These are phyloP conservation scores for Pandemis corylana DNA, from an alignment of 2,888 invertebrate species.

Conservation along the genomic window DNA sequence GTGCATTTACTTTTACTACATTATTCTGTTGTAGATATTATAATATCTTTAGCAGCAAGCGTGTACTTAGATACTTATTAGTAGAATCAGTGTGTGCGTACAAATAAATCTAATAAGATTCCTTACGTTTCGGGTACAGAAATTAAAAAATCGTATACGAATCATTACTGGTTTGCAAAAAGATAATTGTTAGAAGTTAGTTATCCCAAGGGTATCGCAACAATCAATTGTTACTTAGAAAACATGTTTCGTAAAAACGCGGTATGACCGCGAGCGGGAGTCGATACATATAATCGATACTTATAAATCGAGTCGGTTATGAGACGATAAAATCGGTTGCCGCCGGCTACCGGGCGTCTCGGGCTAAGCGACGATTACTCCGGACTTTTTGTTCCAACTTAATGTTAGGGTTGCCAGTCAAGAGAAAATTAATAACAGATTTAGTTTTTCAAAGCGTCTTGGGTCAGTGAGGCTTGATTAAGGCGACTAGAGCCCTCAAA, in stretches of 20 bases:
- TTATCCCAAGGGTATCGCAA: slow-evolving; percentile 41
- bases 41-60: too few relatives aligned
- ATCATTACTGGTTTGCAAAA: too few relatives aligned
- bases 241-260: slow-evolving; percentile 66
- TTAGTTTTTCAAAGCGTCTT: neutral
- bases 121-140: too few relatives aligned
- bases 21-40: neutral
- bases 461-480: too few relatives aligned
- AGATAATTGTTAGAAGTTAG: neutral
- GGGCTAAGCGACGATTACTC: slow-evolving; percentile 82
- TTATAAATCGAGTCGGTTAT: slow-evolving; percentile 84
- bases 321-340: slow-evolving; percentile 83
- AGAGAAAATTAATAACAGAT: neutral
- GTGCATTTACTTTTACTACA: too few relatives aligned
- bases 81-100: too few relatives aligned
- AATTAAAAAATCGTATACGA: neutral
- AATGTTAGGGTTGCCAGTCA: slow-evolving; percentile 26
- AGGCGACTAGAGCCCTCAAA: too few relatives aligned
- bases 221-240: slow-evolving; percentile 53
- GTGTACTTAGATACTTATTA: too few relatives aligned
- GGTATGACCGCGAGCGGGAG: slow-evolving; percentile 77
- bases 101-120: slow-evolving; percentile 7
- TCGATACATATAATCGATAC: slow-evolving; percentile 84
- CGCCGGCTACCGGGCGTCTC: slow-evolving; percentile 83
- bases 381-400: slow-evolving; percentile 44